These are phyloP conservation scores for Drosophila hydei DNA, from an alignment of 1,140 invertebrate species.

Conservation along the genomic window DNA sequence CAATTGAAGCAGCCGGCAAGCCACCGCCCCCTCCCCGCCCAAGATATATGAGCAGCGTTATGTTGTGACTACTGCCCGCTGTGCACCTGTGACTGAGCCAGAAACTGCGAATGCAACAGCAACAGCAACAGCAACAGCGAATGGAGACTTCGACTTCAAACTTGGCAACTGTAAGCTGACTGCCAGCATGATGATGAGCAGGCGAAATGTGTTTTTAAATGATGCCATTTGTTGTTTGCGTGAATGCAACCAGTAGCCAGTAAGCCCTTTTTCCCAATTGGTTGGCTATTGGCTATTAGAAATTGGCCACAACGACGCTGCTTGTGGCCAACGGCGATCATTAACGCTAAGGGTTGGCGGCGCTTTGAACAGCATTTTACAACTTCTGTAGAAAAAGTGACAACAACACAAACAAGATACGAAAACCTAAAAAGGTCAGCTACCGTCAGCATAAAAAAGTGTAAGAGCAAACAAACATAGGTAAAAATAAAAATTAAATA, in stretches of 20 bases:
- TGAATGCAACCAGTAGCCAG: slow-evolving; percentile 67
- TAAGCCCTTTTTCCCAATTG: slow-evolving; percentile 26
- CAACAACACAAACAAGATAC: slow-evolving; percentile 24
- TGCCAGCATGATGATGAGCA: slow-evolving; percentile 52
- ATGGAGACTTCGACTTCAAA: slow-evolving; percentile 26
- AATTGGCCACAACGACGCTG: slow-evolving; percentile 6
- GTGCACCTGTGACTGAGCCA: slow-evolving; percentile 67
- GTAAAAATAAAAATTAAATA: slow-evolving; percentile 47
- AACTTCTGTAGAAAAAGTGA: slow-evolving; percentile 62
- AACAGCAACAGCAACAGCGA: background rate
- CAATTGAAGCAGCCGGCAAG: slow-evolving; percentile 73
- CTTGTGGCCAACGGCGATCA: slow-evolving; percentile 56
- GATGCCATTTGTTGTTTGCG: slow-evolving; percentile 74
- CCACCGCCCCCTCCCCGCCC: slow-evolving; percentile 9
- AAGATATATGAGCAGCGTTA: slow-evolving; percentile 76
- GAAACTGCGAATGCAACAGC: slow-evolving; percentile 7
- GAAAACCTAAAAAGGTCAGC: slow-evolving; percentile 65
- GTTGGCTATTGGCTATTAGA: slow-evolving; percentile 64
- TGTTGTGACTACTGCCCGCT: slow-evolving; percentile 81
- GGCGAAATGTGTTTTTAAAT: slow-evolving; percentile 76
- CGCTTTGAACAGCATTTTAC: slow-evolving; percentile 70
- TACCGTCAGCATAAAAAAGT: slow-evolving; percentile 61
- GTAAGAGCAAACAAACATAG: slow-evolving; percentile 50
- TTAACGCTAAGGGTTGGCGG: slow-evolving; percentile 66
- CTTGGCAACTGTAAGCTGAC: slow-evolving; percentile 17